These are phyloP conservation scores for Lomographa bimaculata DNA, from an alignment of 2,888 invertebrate genomes.

Conservation along the genomic window DNA sequence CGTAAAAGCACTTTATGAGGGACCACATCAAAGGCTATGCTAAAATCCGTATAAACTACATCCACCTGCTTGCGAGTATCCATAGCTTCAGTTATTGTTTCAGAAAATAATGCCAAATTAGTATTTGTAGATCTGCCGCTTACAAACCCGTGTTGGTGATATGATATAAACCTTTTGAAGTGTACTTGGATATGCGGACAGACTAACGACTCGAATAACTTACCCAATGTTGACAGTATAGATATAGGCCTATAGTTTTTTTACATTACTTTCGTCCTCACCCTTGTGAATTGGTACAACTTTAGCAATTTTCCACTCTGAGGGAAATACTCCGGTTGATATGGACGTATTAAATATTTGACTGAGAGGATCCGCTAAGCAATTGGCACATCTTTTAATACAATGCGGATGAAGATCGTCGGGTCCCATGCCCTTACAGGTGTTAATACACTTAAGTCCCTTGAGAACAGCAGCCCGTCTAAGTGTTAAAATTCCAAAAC, in stretches of 20 bases:
- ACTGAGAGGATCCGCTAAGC: not conserved
- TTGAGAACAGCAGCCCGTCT: no score
- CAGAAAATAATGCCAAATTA: conserved; percentile 7
- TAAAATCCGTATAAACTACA: conserved; percentile 11
- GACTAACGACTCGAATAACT: conserved; percentile 2
- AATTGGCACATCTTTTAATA: conserved; percentile 1
- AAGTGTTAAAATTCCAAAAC: no score
- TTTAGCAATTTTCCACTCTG: conserved; percentile 1
- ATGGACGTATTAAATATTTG: not conserved
- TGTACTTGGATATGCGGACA: conserved; percentile 3
- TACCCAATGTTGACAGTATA: no score
- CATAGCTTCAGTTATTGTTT: conserved; percentile 1
- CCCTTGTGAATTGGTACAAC: conserved; percentile 1
- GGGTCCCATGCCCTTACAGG: not conserved
- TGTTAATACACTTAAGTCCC: no score
- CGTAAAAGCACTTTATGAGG: conserved; percentile 3
- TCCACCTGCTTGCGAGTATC: conserved; percentile 7
- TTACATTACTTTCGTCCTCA: not conserved
- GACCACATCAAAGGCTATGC: conserved; percentile 10
- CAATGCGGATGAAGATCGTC: not conserved
- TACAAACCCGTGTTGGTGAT: conserved; percentile 13
- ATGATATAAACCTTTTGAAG: conserved; percentile 1
- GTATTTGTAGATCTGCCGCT: conserved; percentile 5
- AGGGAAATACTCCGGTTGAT: not conserved
- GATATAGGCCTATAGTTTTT: not conserved